These are phyloP conservation scores for Maniola jurtina DNA, from an alignment of 1,140 invertebrate genomes.

Conservation along the genomic window DNA sequence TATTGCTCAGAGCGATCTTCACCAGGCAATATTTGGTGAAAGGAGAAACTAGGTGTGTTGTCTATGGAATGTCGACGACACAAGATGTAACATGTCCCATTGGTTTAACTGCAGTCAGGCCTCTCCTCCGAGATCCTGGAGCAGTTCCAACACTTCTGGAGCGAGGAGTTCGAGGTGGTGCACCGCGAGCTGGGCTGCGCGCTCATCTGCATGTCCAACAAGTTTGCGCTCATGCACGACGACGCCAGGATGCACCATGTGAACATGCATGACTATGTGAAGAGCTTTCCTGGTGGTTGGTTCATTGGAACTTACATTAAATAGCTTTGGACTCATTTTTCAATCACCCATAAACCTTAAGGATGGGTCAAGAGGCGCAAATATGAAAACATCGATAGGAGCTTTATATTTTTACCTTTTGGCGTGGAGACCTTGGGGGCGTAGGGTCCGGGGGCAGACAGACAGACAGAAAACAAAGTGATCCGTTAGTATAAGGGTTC, in stretches of 20 bases:
- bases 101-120: constrained; percentile 48
- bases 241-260: constrained; percentile 63
- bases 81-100: background rate
- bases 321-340: background rate
- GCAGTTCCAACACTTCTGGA: constrained; percentile 71
- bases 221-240: constrained; percentile 61
- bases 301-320: background rate
- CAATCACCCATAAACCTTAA: no score
- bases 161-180: constrained; percentile 64
- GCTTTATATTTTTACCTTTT: no score
- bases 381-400: no score
- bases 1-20: no score
- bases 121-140: constrained; percentile 56
- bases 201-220: constrained; percentile 72
- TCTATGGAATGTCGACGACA: no score
- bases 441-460: no score
- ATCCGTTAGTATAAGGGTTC: no score
- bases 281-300: constrained; percentile 51
- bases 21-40: no score
- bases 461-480: no score
- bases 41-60: no score
- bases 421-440: no score
- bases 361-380: no score
- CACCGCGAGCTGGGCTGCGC: constrained; percentile 70
- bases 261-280: constrained; percentile 68